A percentile compares a stretch with the other conserved stretches of the same genome.
These are phyloP conservation scores for Perccottus glenii DNA, from an alignment of 2,113 vertebrate genomes.

Conservation along the genomic window DNA sequence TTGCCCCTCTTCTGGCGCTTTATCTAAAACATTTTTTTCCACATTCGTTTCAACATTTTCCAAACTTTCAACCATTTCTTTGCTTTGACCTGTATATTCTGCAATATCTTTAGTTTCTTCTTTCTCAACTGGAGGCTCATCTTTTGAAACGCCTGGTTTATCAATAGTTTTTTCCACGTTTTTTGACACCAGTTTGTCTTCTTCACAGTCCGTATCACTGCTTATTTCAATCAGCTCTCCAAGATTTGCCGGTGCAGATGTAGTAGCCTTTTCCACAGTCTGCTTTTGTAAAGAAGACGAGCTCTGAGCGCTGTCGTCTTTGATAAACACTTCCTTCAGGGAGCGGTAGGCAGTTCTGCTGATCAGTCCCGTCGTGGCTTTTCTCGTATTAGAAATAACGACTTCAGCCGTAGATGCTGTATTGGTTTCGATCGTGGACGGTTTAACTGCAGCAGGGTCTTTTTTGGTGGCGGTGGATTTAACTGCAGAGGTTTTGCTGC, in stretches of 20 bases:
- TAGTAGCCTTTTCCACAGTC: not conserved
- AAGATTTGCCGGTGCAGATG: too few relatives aligned
- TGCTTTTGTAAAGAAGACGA: not conserved
- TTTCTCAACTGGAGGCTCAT: not conserved
- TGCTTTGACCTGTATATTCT: not conserved
- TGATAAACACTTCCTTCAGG: not conserved
- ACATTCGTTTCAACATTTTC: not conserved
- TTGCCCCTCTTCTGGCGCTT: not conserved
- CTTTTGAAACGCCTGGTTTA: not conserved
- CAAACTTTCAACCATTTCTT: not conserved
- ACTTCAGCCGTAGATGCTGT: not conserved
- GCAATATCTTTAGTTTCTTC: not conserved
- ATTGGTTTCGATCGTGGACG: too few relatives aligned
- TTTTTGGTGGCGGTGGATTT: not conserved
- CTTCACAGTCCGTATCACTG: not conserved
- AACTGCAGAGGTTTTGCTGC: not conserved
- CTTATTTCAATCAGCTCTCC: not conserved
- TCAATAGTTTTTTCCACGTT: too few relatives aligned
- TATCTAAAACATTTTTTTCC: not conserved
- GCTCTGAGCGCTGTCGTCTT: not conserved
- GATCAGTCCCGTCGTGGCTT: not conserved
- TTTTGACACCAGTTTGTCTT: not conserved
- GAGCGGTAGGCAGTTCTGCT: not conserved
- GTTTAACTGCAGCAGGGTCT: not conserved
- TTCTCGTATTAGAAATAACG: not conserved